Evolutionary conservation across 2,113 vertebrate species (phyloP).

Genomic region (Pontoporia blainvillei): DNA sequence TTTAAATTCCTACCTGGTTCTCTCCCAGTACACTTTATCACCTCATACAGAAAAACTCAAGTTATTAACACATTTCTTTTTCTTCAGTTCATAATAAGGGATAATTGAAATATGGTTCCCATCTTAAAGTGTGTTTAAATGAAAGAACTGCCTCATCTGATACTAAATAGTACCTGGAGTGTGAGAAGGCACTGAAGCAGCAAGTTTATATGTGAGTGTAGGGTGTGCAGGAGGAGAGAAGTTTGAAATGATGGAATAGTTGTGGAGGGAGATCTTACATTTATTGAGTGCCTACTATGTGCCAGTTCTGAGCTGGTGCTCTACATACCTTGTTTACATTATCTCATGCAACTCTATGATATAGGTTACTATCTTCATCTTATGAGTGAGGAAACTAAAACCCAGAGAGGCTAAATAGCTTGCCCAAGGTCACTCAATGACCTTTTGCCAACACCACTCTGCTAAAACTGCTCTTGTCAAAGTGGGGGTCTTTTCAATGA

Average conservation of each 20-base stretch:
- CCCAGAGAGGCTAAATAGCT: background rate
- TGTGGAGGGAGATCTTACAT: background rate
- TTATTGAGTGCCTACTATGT: background rate
- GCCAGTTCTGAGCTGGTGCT: background rate
- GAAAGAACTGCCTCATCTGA: background rate
- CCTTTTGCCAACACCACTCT: background rate
- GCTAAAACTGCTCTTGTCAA: background rate
- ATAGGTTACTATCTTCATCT: background rate
- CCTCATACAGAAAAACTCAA: slow-evolving; percentile 25
- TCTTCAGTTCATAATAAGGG: background rate
- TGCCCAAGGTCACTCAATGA: background rate
- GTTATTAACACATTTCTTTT: background rate
- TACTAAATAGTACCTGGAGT: background rate
- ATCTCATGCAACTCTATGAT: background rate
- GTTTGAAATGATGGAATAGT: background rate
- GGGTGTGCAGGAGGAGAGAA: background rate
- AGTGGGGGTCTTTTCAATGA: background rate
- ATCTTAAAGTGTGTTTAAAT: background rate
- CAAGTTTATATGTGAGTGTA: background rate
- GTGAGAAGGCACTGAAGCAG: background rate
- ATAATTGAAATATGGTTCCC: background rate
- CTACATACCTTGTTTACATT: background rate
- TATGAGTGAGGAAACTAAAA: background rate
- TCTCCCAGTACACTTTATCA: background rate
- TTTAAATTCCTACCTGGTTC: background rate